Evolutionary conservation across 2,888 invertebrate species (phyloP).

Genomic region (Pseudanteris insignis): DNA sequence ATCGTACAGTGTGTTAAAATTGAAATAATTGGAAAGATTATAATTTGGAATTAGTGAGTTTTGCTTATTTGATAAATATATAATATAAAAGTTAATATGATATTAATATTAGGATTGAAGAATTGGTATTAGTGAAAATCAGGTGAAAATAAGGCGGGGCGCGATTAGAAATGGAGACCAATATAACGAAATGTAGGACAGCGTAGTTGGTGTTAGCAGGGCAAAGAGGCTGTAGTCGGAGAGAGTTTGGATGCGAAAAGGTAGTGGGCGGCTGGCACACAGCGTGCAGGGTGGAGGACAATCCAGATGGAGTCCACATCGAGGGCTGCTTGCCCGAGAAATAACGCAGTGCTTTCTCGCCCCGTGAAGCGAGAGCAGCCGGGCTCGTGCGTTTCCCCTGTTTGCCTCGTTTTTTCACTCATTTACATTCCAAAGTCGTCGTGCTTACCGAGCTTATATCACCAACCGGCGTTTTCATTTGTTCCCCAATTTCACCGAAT

Average conservation of each 20-base stretch:
- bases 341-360: constrained; percentile 32
- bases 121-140: too few relatives aligned
- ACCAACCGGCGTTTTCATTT: constrained; percentile 2
- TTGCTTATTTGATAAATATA: too few relatives aligned
- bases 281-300: constrained; percentile 24
- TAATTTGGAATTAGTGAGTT: too few relatives aligned
- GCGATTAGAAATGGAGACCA: too few relatives aligned
- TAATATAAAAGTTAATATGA: too few relatives aligned
- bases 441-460: constrained; percentile 7
- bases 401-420: constrained; percentile 4
- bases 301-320: constrained; percentile 38
- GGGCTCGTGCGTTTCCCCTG: constrained; percentile 10
- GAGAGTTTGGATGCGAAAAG: constrained; percentile 19
- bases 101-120: too few relatives aligned
- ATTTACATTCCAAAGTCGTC: constrained; percentile 17
- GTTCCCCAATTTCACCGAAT: neutral
- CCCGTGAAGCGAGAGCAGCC: constrained; percentile 29
- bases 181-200: too few relatives aligned
- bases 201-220: constrained; percentile 1
- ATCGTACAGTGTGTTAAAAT: too few relatives aligned
- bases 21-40: too few relatives aligned
- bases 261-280: constrained; percentile 12
- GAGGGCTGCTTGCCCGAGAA: constrained; percentile 33
- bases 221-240: constrained; percentile 15
- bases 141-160: too few relatives aligned